phyloP scores from a whole-genome alignment of 2,888 invertebrate species.

The Dorcus parallelipipedus region DNA sequence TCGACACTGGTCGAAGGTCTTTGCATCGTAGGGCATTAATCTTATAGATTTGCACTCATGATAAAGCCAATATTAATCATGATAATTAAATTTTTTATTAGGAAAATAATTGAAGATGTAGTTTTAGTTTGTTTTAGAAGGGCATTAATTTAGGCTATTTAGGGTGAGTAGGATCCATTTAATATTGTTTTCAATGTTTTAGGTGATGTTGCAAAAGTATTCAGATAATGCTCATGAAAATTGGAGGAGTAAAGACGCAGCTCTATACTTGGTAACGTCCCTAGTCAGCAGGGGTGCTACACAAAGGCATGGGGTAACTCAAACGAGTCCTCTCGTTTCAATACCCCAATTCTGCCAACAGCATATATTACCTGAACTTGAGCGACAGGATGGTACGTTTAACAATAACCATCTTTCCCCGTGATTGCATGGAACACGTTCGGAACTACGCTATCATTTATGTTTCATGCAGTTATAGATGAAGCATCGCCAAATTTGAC shows the following conservation, averaged over 20 bases:
- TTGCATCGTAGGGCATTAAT: no score
- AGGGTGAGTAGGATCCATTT: background rate
- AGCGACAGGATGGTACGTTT: conserved; percentile 62
- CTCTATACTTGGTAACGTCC: conserved; percentile 93
- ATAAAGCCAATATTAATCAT: no score
- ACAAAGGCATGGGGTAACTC: conserved; percentile 86
- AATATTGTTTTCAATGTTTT: conserved; percentile 19
- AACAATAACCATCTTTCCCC: background rate
- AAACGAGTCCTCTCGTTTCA: conserved; percentile 86
- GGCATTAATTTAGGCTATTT: background rate
- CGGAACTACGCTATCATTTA: no score
- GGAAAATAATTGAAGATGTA: no score
- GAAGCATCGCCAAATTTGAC: background rate
- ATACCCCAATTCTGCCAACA: conserved; percentile 83
- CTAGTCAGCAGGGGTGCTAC: conserved; percentile 88
- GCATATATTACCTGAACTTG: conserved; percentile 84
- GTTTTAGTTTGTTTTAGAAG: no score
- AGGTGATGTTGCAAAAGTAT: conserved; percentile 78
- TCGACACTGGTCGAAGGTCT: no score
- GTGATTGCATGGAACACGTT: background rate
- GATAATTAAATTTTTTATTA: no score
- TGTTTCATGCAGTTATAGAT: background rate
- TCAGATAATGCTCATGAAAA: conserved; percentile 68
- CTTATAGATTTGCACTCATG: no score
- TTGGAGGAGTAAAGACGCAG: conserved; percentile 96